phyloP scores from a whole-genome alignment of 1,140 invertebrate species.

The Trichomalopsis sarcophagae region DNA sequence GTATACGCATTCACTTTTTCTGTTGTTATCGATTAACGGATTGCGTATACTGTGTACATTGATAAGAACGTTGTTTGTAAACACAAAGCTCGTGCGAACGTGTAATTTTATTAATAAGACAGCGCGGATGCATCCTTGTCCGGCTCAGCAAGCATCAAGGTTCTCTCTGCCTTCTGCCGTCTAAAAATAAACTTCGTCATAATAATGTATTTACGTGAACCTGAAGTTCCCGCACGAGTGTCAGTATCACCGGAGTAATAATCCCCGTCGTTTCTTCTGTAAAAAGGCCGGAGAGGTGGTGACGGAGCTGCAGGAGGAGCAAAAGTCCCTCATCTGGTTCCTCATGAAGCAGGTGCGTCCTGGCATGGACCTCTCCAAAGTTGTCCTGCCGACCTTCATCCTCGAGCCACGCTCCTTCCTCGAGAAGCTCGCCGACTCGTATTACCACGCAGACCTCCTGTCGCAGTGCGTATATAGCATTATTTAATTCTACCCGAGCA shows the following conservation, averaged over 20 bases:
- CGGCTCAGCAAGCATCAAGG: not conserved
- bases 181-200: not conserved
- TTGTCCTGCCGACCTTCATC: slow-evolving; percentile 93
- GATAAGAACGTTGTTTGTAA: not conserved
- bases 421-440: slow-evolving; percentile 94
- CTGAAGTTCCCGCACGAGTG: not conserved
- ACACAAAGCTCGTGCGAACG: not conserved
- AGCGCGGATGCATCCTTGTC: not conserved
- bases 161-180: not conserved
- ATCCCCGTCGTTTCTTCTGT: slow-evolving; percentile 24
- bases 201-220: not conserved
- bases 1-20: too few species aligned
- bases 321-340: slow-evolving; percentile 96
- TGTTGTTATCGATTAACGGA: not conserved
- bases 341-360: slow-evolving; percentile 95
- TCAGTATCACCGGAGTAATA: not conserved
- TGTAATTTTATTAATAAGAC: not conserved
- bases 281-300: slow-evolving; percentile 89
- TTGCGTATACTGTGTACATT: not conserved
- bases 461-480: slow-evolving; percentile 81
- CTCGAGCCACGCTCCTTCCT: slow-evolving; percentile 94
- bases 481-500: too few species aligned
- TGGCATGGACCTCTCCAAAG: slow-evolving; percentile 97
- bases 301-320: slow-evolving; percentile 94
- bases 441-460: slow-evolving; percentile 94